These are phyloP conservation scores for Hyla sarda DNA, from an alignment of 2,113 vertebrate species.

Conservation along the genomic window DNA sequence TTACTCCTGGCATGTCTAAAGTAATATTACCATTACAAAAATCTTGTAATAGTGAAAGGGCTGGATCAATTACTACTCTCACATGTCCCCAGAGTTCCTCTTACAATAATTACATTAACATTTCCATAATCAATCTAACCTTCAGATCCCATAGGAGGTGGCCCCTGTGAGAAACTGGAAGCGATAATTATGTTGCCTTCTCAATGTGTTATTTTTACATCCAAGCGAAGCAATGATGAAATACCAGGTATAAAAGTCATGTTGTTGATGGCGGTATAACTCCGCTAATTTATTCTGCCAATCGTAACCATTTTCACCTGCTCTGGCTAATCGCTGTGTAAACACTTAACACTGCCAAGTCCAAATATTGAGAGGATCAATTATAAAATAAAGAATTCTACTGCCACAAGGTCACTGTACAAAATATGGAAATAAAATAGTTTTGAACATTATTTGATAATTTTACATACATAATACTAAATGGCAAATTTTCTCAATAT, in stretches of 20 bases:
- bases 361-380: background rate
- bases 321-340: background rate
- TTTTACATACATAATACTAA: background rate
- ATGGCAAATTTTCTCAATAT: background rate
- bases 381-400: background rate
- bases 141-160: conserved; percentile 48
- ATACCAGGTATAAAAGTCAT: conserved; percentile 36
- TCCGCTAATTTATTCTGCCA: background rate
- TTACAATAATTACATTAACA: conserved; percentile 58
- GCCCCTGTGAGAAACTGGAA: conserved; percentile 51
- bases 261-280: conserved; percentile 10
- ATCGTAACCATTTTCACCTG: conserved; percentile 4
- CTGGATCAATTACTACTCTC: conserved; percentile 35
- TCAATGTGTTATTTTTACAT: conserved; percentile 49
- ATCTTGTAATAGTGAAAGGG: conserved; percentile 20
- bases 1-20: background rate
- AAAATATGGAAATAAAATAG: background rate
- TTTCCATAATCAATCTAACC: conserved; percentile 59
- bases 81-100: conserved; percentile 10
- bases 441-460: background rate
- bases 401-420: background rate
- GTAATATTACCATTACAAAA: background rate
- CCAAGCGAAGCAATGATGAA: conserved; percentile 33
- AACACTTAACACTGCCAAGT: background rate
- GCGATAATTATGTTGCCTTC: conserved; percentile 57